phyloP scores from a whole-genome alignment of 2,113 vertebrate species.

The Cebus imitator region DNA sequence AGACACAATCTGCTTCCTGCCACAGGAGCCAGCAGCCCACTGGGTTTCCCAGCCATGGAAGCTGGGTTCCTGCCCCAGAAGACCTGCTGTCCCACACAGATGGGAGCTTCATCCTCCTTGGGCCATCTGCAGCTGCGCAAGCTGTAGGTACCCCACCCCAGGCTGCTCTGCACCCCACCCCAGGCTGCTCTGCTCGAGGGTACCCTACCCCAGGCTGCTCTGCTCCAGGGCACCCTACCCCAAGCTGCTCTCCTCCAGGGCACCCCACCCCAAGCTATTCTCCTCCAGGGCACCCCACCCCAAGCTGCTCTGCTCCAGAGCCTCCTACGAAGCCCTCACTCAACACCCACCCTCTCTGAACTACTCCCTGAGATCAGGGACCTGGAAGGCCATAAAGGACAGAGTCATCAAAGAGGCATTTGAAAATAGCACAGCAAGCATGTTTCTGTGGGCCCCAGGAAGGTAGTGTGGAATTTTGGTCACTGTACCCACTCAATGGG shows the following conservation, averaged over 20 bases:
- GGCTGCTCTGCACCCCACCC: no score
- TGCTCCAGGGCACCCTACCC: no score
- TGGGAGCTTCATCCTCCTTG: rapidly evolving
- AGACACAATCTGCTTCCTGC: neutral
- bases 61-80: neutral
- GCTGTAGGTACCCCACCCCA: neutral
- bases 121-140: rapidly evolving
- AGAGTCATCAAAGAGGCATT: neutral
- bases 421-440: no score
- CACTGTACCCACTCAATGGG: neutral
- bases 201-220: no score
- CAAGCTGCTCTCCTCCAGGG: no score
- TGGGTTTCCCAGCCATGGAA: neutral
- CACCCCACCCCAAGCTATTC: no score
- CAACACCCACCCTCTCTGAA: no score
- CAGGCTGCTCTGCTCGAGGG: neutral
- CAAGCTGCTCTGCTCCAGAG: neutral
- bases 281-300: rapidly evolving
- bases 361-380: neutral
- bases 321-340: neutral
- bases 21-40: neutral
- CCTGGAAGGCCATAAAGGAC: neutral
- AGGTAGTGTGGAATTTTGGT: neutral
- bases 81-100: neutral
- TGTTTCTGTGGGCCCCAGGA: neutral